Evolutionary conservation across 2,888 invertebrate genomes (phyloP).

Genomic region (Caenorhabditis afra): DNA sequence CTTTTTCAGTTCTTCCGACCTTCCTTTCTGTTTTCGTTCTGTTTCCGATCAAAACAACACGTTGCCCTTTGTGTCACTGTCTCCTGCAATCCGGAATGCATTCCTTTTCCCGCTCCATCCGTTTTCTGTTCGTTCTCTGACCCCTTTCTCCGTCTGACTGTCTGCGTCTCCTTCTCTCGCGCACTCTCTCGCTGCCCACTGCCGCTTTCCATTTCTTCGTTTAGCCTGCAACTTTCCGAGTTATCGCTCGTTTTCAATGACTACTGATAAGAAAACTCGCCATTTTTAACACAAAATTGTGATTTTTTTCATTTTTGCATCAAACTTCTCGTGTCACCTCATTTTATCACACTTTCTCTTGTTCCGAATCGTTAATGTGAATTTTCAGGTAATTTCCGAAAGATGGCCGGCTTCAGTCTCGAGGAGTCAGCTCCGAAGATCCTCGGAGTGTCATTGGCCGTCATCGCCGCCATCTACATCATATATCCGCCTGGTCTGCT

Average conservation of each 20-base stretch:
- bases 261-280: conserved; percentile 36
- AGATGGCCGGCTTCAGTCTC: conserved; percentile 59
- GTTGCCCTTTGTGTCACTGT: not conserved
- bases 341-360: not conserved
- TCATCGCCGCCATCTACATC: conserved; percentile 46
- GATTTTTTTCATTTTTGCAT: conserved; percentile 7
- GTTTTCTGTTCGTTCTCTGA: conserved; percentile 35
- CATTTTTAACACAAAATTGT: conserved; percentile 32
- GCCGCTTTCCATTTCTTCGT: conserved; percentile 20
- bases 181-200: conserved; percentile 22
- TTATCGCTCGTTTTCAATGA: conserved; percentile 33
- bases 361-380: not conserved
- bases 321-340: not conserved
- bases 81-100: not conserved
- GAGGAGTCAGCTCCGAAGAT: conserved; percentile 55
- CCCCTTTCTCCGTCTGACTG: conserved; percentile 7
- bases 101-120: too few species aligned
- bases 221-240: conserved; percentile 13
- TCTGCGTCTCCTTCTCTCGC: conserved; percentile 32
- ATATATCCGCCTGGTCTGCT: conserved; percentile 52
- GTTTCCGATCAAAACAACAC: not conserved
- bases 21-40: not conserved
- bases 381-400: conserved; percentile 27
- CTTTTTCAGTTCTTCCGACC: not conserved
- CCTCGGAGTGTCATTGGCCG: conserved; percentile 34